Conservation (phyloP, 1,140 invertebrate genomes). For the Physella acuta region DNA sequence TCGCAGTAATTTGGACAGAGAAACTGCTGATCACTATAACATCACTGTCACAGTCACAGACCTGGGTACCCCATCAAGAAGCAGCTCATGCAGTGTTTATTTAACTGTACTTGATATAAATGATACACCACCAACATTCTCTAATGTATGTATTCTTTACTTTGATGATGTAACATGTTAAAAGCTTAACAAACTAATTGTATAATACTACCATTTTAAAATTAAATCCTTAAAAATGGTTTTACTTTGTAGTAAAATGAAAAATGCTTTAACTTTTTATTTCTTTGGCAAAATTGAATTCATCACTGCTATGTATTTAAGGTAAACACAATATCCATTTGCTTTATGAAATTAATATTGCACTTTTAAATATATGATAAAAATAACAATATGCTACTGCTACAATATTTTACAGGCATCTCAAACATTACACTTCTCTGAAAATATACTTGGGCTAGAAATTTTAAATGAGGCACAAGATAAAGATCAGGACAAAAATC, state of each 20-base stretch:
- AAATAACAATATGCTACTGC: no score
- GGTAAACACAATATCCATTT: not conserved
- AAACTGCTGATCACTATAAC: not conserved
- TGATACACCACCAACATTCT: conserved; percentile 13
- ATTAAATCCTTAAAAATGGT: no score
- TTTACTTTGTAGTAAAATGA: no score
- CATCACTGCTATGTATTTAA: no score
- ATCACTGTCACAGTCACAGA: conserved; percentile 13
- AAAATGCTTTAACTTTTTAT: no score
- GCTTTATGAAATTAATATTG: not conserved
- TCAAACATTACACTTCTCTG: not conserved
- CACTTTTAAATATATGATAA: no score
- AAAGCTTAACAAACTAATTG: no score
- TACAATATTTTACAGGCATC: not conserved
- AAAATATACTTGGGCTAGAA: not conserved
- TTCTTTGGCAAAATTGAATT: no score
- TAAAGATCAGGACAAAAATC: not conserved
- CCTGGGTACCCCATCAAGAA: not conserved
- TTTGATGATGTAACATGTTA: no score
- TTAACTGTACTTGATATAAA: conserved; percentile 7
- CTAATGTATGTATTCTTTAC: no score
- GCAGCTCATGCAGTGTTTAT: not conserved
- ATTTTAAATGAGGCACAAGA: not conserved
- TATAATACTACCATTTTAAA: no score
- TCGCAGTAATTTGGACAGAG: conserved; percentile 11